These are phyloP conservation scores for Oncorhynchus gorbuscha DNA, from an alignment of 2,113 vertebrate genomes.

Conservation along the genomic window DNA sequence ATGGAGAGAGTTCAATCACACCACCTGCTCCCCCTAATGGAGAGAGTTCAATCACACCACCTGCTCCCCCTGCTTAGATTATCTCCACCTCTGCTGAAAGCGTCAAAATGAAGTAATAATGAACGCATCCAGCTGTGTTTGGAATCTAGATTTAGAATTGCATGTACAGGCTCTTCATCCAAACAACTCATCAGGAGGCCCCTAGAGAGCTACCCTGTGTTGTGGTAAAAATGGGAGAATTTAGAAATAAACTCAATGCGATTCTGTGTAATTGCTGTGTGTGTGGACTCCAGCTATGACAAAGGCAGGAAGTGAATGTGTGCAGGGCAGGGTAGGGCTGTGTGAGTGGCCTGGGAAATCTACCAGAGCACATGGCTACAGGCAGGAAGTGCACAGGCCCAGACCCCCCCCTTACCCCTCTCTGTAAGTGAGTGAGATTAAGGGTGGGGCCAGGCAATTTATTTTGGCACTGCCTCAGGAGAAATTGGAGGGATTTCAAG, in stretches of 20 bases:
- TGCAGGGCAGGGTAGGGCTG: not conserved
- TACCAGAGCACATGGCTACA: constrained; percentile 2
- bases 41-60: too few relatives aligned
- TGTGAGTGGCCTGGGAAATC: not conserved
- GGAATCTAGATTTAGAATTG: not conserved
- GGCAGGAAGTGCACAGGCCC: constrained; percentile 34
- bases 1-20: too few relatives aligned
- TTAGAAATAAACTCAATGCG: not conserved
- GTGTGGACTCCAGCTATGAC: not conserved
- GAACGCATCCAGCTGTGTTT: not conserved
- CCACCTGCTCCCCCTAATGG: too few relatives aligned
- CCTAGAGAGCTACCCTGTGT: not conserved
- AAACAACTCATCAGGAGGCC: not conserved
- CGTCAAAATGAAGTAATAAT: not conserved
- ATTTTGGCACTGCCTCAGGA: constrained; percentile 4
- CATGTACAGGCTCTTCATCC: not conserved
- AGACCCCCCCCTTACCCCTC: not conserved
- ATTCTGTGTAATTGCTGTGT: not conserved
- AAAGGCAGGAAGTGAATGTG: constrained; percentile 21
- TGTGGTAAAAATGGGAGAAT: constrained; percentile 9
- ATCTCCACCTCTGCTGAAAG: not conserved
- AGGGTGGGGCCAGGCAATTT: constrained; percentile 3
- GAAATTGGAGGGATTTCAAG: constrained; percentile 11
- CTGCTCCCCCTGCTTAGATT: not conserved
- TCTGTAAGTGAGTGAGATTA: constrained; percentile 6